These are phyloP conservation scores for Aleiodes leptofemur DNA, from an alignment of 2,888 invertebrate species.

Conservation along the genomic window DNA sequence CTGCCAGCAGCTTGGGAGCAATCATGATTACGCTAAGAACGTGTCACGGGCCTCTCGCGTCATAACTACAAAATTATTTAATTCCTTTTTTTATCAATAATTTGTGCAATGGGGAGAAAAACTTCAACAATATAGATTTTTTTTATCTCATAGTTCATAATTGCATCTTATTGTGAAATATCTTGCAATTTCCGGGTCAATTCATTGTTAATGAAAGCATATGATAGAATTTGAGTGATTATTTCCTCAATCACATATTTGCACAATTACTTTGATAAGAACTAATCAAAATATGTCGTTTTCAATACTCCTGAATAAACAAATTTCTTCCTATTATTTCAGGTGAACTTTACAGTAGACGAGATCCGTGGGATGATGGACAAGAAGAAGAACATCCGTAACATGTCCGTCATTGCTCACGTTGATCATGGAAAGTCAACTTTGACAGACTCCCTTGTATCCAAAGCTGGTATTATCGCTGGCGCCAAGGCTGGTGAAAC, in stretches of 20 bases:
- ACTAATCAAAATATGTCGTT: neutral
- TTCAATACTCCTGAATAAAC: neutral
- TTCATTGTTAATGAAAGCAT: no score
- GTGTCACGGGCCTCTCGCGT: slow-evolving; percentile 63
- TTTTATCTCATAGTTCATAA: no score
- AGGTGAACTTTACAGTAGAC: slow-evolving; percentile 99
- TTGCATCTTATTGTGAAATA: no score
- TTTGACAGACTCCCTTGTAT: slow-evolving; percentile 98
- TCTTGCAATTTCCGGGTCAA: no score
- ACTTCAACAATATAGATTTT: no score
- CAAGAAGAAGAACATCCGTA: slow-evolving; percentile 99
- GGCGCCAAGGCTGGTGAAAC: slow-evolving; percentile 99
- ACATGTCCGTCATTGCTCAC: slow-evolving; percentile 99
- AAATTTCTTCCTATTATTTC: slow-evolving; percentile 57
- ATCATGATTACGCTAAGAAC: slow-evolving; percentile 52
- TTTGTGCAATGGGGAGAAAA: neutral
- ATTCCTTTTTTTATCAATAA: neutral
- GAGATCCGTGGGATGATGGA: slow-evolving; percentile 99
- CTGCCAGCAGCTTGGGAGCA: slow-evolving; percentile 55
- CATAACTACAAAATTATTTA: slow-evolving; percentile 33
- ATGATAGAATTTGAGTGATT: no score
- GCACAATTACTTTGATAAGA: neutral
- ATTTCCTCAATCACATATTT: no score
- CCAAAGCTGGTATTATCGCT: slow-evolving; percentile 99
- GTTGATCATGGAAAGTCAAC: slow-evolving; percentile 99